Base-by-base conservation (phyloP, 2,888 invertebrate genomes). In the Neuroscelio doddi region DNA sequence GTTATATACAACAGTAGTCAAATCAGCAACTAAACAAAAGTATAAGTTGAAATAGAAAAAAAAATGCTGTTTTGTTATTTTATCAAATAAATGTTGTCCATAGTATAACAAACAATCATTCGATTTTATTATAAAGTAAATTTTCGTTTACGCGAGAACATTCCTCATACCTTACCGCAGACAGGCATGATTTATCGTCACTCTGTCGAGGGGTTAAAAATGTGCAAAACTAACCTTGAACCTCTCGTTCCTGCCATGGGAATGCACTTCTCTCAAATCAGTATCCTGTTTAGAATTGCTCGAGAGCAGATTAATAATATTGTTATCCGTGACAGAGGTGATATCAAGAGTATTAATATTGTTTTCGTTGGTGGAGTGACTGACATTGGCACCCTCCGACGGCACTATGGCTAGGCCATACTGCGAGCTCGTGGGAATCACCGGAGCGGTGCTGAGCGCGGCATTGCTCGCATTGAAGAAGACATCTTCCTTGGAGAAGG, bases 401-500 rank as follows among this genome's bases (percentile, higher is more conserved):
- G 92, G 90, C 67, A 93, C 92, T 72, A 93, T 92, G 38, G 93
- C 93, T 70, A 93, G 87, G 65, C 93, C 93, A 85, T 93, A 93
- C 83, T 93, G 93, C 58, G 93, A 91, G 83, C 92, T 92, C 64
- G 93, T 93, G 70, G 92, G 93, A 84, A 92, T 93, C 73, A 92
- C 93, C 73, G 91, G 93, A 52, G 93, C 93, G 72, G 92, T 91
- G 83, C 91, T 92, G 83, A 93, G 85, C 71, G 92, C 91, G 81
- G 91, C 90, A 83, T 90, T 91, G 70, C 91, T 90, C 69, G 90
- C 89, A 84, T 91, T 91, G 84, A 91, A 92, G 84, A 92, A 92
- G 75, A 93, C 92, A 84, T 93, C 93, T 85, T 93, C 93, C 85
- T 92, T 92, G 64, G 92, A 93, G 85, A 92, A 93, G 52, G 93